phyloP scores from a whole-genome alignment of 1,140 invertebrate species.

The Harlomillsia oculata region DNA sequence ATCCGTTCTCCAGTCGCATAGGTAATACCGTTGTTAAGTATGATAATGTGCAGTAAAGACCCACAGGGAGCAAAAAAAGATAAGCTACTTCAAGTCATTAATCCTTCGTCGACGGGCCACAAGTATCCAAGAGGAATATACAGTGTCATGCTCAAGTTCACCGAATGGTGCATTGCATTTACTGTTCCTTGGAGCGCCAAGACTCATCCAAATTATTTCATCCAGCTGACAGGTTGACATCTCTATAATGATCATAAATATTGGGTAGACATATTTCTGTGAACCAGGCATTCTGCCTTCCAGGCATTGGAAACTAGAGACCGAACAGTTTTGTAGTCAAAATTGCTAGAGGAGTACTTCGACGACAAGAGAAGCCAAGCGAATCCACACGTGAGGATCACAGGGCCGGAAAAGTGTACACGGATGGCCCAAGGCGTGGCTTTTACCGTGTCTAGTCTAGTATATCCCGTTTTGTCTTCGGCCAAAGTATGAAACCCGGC shows the following conservation, averaged over 20 bases:
- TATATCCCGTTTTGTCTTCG: no score
- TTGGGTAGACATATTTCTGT: not conserved
- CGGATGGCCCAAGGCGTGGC: no score
- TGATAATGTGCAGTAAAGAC: not conserved
- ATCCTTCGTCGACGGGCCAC: not conserved
- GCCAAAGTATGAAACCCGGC: no score
- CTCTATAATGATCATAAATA: conserved; percentile 6
- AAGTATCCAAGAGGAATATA: no score
- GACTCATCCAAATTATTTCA: not conserved
- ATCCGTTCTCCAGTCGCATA: no score
- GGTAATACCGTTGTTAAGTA: not conserved
- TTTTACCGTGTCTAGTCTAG: no score
- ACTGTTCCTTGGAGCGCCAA: not conserved
- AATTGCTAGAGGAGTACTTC: not conserved
- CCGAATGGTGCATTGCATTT: no score
- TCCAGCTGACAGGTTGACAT: not conserved
- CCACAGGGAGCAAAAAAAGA: not conserved
- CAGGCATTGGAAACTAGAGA: no score
- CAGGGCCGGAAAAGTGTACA: no score
- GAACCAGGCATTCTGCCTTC: no score
- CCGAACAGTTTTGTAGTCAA: not conserved
- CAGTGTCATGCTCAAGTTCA: no score
- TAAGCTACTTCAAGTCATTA: not conserved
- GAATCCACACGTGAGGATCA: not conserved
- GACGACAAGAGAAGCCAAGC: not conserved